phyloP scores from a whole-genome alignment of 1,140 invertebrate species.

The Drosophila nannoptera region DNA sequence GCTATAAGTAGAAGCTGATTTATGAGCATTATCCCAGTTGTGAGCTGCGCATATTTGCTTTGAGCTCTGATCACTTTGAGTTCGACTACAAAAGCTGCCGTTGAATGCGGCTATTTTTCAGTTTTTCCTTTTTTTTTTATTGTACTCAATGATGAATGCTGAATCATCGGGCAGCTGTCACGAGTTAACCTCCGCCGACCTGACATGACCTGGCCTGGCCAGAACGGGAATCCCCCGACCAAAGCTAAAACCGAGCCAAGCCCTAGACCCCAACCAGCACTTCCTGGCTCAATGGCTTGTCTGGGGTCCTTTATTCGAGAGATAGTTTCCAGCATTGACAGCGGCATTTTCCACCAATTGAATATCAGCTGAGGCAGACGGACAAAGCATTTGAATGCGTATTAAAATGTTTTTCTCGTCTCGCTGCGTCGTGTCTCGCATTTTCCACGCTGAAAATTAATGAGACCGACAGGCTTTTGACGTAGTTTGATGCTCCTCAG shows the following conservation, averaged over 20 bases:
- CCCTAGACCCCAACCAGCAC: conserved; percentile 13
- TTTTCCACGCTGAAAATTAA: conserved; percentile 58
- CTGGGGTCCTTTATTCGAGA: conserved; percentile 55
- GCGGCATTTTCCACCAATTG: conserved; percentile 68
- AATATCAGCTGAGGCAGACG: conserved; percentile 51
- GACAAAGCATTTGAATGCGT: conserved; percentile 63
- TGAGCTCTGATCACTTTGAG: conserved; percentile 10
- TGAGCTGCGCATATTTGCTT: neutral
- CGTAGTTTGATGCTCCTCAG: conserved; percentile 68
- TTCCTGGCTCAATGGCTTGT: conserved; percentile 39
- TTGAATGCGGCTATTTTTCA: conserved; percentile 46
- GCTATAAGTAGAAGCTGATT: neutral
- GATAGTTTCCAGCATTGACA: conserved; percentile 59
- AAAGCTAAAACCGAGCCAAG: neutral
- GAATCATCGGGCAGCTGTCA: conserved; percentile 41
- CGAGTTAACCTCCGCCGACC: neutral
- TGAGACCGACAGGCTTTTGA: conserved; percentile 70
- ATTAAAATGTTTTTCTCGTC: conserved; percentile 34
- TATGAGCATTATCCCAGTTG: conserved; percentile 5
- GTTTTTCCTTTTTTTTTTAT: neutral
- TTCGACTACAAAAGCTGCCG: conserved; percentile 33
- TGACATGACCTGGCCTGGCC: neutral
- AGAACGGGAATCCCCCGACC: neutral
- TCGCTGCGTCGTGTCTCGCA: conserved; percentile 16
- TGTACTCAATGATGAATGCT: conserved; percentile 57